Base-by-base conservation (phyloP, 2,113 vertebrate species). In the Scophthalmus maximus region DNA sequence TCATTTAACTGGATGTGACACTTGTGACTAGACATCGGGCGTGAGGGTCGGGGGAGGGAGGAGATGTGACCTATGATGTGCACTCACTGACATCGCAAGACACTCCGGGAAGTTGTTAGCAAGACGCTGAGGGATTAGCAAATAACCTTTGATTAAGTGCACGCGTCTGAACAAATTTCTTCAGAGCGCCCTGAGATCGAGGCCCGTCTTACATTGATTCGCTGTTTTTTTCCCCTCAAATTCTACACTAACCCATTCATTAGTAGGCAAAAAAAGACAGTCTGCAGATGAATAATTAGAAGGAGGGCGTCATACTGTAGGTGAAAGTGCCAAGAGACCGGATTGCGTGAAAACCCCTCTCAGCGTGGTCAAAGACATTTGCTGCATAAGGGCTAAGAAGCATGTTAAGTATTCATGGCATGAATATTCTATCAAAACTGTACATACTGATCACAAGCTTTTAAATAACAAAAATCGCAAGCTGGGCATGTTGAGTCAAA, bases 401-500 rank as follows among this genome's bases (percentile, higher is more conserved):
- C 58, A 14, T 20, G 68, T 82, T 86, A 78, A 86, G 81, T 77
- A 89, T 87, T 83, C 89, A 74, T 17, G 11, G 26, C 77, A 89
- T 90, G 86, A 88, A 91, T 88, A 88, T 89, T 89, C 86, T 32
- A 89, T 86, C 79, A 88, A 86, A 83, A 86, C 77, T 49, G 64
- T 67, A 55, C 79, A 63, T 23, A 68, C 56, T 74, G 87, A 91
- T 91, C 89, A 80, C 81, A 74, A 65, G 83, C 68, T 81, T 82
- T 89, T 73, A 82, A 84, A 89, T 77, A 81, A 69, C 51, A 61
- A 56, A 81, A 88, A 83, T 3, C 88, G 86, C 88, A 84, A 88
- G 89, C 53, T 6, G 69, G 63, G 88, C 82, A 83, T 73, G 91
- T 85, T 47, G 67, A 88, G 84, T 82, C 79, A 82, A 86, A 85